Conservation (phyloP, 1,140 invertebrate genomes). For the Drosophila mojavensis region DNA sequence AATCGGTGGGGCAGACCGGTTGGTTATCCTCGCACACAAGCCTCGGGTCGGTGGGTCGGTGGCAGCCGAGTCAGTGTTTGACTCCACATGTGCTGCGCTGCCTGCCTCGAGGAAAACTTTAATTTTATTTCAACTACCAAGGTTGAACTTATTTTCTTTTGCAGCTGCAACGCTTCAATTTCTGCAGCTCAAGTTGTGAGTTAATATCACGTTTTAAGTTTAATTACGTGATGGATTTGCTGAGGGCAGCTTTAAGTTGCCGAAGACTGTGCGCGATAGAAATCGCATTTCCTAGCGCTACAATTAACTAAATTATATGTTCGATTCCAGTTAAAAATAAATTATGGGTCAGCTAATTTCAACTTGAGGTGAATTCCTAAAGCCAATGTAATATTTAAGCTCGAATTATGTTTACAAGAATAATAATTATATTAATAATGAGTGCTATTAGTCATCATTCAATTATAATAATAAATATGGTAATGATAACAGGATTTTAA, state of each 20-base stretch:
- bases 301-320: constrained; percentile 22
- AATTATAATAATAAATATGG: too few species aligned
- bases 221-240: constrained; percentile 74
- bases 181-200: constrained; percentile 48
- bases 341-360: not conserved
- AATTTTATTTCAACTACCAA: constrained; percentile 38
- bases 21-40: constrained; percentile 6
- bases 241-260: constrained; percentile 37
- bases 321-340: constrained; percentile 17
- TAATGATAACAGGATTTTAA: too few species aligned
- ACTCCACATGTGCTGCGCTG: constrained; percentile 38
- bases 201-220: constrained; percentile 76
- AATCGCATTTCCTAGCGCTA: not conserved
- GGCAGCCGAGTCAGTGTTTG: not conserved
- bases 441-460: too few species aligned
- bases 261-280: not conserved
- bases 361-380: not conserved
- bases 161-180: constrained; percentile 29
- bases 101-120: constrained; percentile 43
- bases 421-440: too few species aligned
- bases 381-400: too few species aligned
- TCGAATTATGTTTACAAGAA: too few species aligned
- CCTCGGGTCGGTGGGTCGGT: constrained; percentile 7
- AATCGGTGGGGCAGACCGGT: constrained; percentile 49
- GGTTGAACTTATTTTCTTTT: constrained; percentile 14